Conservation (phyloP, 1,140 invertebrate species). For the Brachionus rotundiformis region DNA sequence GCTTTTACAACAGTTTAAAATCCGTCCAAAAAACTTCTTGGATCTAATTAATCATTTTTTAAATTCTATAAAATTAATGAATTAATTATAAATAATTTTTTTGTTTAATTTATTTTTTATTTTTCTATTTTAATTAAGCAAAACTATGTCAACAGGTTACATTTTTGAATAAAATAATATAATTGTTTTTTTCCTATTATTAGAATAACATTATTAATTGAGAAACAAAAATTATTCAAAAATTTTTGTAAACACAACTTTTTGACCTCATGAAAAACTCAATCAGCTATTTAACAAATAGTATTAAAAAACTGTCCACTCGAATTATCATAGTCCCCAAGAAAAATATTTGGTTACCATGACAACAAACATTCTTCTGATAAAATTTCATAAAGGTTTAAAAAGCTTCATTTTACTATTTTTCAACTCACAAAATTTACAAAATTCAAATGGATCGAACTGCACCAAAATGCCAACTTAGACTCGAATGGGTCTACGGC, state of each 20-base stretch:
- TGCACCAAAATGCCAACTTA: conserved; percentile 44
- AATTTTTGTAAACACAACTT: background rate
- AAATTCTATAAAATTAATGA: too few relatives aligned
- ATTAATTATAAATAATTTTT: too few relatives aligned
- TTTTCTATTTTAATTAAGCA: too few relatives aligned
- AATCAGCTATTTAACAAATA: background rate
- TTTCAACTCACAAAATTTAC: background rate
- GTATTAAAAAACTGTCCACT: background rate
- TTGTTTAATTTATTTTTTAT: too few relatives aligned
- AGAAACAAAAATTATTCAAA: background rate
- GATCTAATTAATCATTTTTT: too few relatives aligned
- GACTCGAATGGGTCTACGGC: conserved; percentile 64
- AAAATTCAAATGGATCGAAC: conserved; percentile 49
- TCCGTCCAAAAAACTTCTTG: too few relatives aligned
- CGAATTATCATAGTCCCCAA: background rate
- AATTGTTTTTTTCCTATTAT: too few relatives aligned
- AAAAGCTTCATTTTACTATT: background rate
- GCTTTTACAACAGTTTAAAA: too few relatives aligned
- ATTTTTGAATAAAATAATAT: too few relatives aligned
- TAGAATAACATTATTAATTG: too few relatives aligned
- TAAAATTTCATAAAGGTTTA: conserved; percentile 24
- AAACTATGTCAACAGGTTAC: too few relatives aligned
- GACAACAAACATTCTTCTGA: conserved; percentile 23
- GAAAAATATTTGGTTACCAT: conserved; percentile 25
- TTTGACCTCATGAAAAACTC: background rate